Percentiles rank a stretch among this genome's conserved stretches.
Evolutionary conservation across 2,797 vertebrate genomes (phyloP).

Genomic region (Coregonus suidteri): DNA sequence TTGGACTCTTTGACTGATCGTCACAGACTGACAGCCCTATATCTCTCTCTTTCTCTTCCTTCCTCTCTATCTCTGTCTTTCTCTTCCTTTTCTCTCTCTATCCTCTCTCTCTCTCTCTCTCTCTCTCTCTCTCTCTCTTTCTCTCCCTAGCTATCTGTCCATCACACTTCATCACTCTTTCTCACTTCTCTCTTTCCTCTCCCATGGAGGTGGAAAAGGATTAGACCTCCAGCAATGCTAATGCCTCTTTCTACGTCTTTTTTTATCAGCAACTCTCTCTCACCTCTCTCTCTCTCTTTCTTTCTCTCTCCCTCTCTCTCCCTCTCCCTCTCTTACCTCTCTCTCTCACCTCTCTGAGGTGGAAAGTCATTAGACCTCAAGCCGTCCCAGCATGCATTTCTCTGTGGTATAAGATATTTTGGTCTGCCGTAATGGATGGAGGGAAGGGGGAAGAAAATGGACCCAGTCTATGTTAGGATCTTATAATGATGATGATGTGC

Average conservation of each 20-base stretch:
- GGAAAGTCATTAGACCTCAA: too few relatives aligned
- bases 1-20: background rate
- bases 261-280: background rate
- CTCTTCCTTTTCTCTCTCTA: background rate
- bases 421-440: background rate
- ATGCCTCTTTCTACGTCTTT: too few relatives aligned
- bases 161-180: background rate
- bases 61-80: background rate
- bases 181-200: background rate
- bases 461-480: background rate
- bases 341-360: too few relatives aligned
- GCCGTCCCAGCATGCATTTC: background rate
- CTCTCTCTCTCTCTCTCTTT: background rate
- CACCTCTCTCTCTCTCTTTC: too few relatives aligned
- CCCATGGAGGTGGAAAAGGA: too few relatives aligned
- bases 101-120: background rate
- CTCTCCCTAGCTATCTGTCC: background rate
- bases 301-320: too few relatives aligned
- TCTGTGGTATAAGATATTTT: background rate
- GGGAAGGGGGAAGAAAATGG: background rate
- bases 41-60: background rate
- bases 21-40: constrained; percentile 1
- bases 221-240: too few relatives aligned
- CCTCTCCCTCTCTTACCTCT: too few relatives aligned
- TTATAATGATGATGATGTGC: background rate